Evolutionary conservation across 2,113 vertebrate species (phyloP).

Genomic region (Rhadina sibilatrix): DNA sequence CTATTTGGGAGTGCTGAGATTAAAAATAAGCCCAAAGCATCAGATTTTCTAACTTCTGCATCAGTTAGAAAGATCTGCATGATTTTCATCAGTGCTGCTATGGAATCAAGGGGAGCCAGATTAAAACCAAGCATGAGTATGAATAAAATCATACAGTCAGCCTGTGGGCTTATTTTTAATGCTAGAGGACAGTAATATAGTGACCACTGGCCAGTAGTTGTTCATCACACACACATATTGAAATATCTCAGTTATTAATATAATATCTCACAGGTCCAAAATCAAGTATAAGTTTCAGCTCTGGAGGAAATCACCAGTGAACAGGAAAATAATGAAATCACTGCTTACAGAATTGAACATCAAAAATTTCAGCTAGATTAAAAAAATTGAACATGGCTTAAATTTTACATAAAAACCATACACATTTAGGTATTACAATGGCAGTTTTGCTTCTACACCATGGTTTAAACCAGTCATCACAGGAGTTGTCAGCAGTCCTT

Average conservation of each 20-base stretch:
- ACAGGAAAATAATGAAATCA: not conserved
- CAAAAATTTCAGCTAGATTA: not conserved
- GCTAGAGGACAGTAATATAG: not conserved
- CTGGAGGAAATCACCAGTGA: not conserved
- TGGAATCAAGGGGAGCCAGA: not conserved
- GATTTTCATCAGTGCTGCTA: not conserved
- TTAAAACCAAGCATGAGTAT: not conserved
- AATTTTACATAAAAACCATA: not conserved
- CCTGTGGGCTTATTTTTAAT: not conserved
- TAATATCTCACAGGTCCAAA: not conserved
- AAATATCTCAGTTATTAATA: not conserved
- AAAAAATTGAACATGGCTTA: not conserved
- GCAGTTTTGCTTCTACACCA: not conserved
- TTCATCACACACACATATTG: not conserved
- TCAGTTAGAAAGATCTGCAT: not conserved
- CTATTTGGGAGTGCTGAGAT: not conserved
- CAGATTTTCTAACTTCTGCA: not conserved
- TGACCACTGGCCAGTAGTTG: not conserved
- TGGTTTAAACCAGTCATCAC: not conserved
- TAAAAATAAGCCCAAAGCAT: not conserved
- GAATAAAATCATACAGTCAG: not conserved
- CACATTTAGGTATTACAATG: not conserved
- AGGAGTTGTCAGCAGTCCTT: not conserved
- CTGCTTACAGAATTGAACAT: not conserved
- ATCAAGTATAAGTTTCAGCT: not conserved